phyloP scores from a whole-genome alignment of 2,113 vertebrate genomes.

The Pogonocichla stellata region DNA sequence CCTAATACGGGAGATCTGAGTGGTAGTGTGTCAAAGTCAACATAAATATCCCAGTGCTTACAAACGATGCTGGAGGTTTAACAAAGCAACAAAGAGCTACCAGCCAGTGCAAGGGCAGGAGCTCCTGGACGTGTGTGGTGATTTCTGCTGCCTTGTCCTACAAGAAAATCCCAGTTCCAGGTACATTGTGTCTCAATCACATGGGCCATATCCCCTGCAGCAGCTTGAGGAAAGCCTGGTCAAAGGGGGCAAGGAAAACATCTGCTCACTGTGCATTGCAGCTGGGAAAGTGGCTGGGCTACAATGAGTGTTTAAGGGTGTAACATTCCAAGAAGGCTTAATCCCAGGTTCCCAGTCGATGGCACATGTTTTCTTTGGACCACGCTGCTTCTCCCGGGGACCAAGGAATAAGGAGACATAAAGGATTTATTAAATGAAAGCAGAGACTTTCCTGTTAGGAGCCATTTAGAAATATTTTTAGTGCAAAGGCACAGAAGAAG shows the following conservation, averaged over 20 bases:
- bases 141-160: not conserved
- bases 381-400: accelerated
- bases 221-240: not conserved
- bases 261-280: not conserved
- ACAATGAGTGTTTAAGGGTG: not conserved
- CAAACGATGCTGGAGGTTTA: not conserved
- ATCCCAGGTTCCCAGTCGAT: not conserved
- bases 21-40: constrained; percentile 1
- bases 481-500: not conserved
- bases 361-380: not conserved
- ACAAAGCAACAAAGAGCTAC: not conserved
- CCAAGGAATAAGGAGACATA: not conserved
- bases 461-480: constrained; percentile 13
- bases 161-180: not conserved
- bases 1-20: not conserved
- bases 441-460: not conserved
- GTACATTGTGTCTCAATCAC: not conserved
- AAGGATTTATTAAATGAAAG: not conserved
- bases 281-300: not conserved
- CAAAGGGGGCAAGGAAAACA: not conserved
- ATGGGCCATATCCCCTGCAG: not conserved
- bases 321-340: not conserved
- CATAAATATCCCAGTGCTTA: not conserved
- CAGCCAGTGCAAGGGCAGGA: not conserved
- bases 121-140: not conserved